Percentiles rank a stretch among this genome's conserved stretches.
phyloP scores from a whole-genome alignment of 2,888 invertebrate species.

The Tuberolachnus salignus region DNA sequence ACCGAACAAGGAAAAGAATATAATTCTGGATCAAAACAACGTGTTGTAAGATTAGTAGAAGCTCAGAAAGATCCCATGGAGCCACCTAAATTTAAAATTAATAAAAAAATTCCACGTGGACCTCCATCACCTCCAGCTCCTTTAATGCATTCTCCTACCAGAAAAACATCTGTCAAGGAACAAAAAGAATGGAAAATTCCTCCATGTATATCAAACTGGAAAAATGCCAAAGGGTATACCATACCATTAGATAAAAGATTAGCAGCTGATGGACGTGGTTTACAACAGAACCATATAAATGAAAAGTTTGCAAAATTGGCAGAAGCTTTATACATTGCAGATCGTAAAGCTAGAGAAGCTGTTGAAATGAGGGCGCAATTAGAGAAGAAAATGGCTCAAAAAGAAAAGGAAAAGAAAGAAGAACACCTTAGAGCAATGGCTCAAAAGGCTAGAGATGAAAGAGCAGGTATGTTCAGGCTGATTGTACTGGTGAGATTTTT shows the following conservation, averaged over 20 bases:
- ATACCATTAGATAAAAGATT: slow-evolving; percentile 97
- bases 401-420: slow-evolving; percentile 98
- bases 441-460: slow-evolving; percentile 92
- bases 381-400: slow-evolving; percentile 94
- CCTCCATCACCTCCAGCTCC: slow-evolving; percentile 99
- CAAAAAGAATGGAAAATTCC: slow-evolving; percentile 99
- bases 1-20: slow-evolving; percentile 93
- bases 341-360: slow-evolving; percentile 94
- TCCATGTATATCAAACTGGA: slow-evolving; percentile 99
- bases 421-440: slow-evolving; percentile 91
- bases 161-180: slow-evolving; percentile 93
- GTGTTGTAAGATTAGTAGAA: slow-evolving; percentile 95
- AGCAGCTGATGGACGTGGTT: slow-evolving; percentile 96
- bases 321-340: slow-evolving; percentile 97
- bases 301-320: slow-evolving; percentile 99
- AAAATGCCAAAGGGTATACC: slow-evolving; percentile 98
- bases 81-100: slow-evolving; percentile 95
- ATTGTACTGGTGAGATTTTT: no score
- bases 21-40: slow-evolving; percentile 96
- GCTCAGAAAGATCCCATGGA: slow-evolving; percentile 97
- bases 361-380: slow-evolving; percentile 95
- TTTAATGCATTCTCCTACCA: slow-evolving; percentile 96
- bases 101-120: slow-evolving; percentile 97
- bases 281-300: slow-evolving; percentile 97
- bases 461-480: slow-evolving; percentile 72